Evolutionary conservation across 2,888 invertebrate species (phyloP), one percentile per base, ranked within the genome.

Genomic region (Tenodera sinensis): DNA sequence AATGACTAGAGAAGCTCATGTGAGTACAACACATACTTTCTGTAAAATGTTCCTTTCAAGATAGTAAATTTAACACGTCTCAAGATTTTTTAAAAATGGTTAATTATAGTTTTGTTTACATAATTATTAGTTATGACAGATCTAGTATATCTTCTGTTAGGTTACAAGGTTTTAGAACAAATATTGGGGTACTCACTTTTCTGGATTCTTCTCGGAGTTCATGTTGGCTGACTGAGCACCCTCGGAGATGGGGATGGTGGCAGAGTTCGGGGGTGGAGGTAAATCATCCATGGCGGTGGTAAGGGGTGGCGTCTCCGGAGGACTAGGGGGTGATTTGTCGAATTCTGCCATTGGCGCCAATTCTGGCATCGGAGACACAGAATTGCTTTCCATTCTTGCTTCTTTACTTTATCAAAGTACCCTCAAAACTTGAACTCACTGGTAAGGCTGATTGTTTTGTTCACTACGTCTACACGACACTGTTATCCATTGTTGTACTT

Each of bases 321-420:
- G 96, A 91, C 95, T 95, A 12, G 96, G 96, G 71, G 96, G 96
- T 14, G 96, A 95, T 93, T 96, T 96, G 92, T 96, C 96, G 92
- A 96, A 96, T 93, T 96, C 96, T 87, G 96, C 96, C 91, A 96
- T 96, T 54, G 96, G 96, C 89, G 96, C 96, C 93, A 95, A 93
- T 87, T 91, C 91, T 92, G 95, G 95, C 95, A 96, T 95, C 90
- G 96, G 96, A 28, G 96, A 95, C 92, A 96, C 96, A 92, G 95
- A 95, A 93, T 95, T 96, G 93, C 95, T 95, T 93, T 96, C 96
- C 96, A 96, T 96, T 20, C 0, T 71, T 71, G 15, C 6, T 71
- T 6, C 0, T 3, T 71, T 71, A 25, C 14, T 83, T 85, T 83
- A 20, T 28, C 28, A 71, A 27, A 28, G 47, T n/a, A 14, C 3